Percentiles rank a stretch among this genome's conserved stretches.
Evolutionary conservation across 2,888 invertebrate species (phyloP).

Genomic region (Apodemia zela): DNA sequence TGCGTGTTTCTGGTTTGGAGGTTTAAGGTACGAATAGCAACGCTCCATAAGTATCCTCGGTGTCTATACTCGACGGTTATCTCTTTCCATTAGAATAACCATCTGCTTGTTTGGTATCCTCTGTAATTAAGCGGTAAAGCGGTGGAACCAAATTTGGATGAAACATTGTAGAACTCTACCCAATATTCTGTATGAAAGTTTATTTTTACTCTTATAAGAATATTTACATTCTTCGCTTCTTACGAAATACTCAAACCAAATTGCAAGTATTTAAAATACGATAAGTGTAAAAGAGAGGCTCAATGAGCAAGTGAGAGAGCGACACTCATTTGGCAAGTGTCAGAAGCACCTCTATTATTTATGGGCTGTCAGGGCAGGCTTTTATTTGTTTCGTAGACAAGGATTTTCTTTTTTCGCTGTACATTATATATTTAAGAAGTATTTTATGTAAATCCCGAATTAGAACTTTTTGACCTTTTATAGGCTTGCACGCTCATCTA

Average conservation of each 20-base stretch:
- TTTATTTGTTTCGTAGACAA: constrained; percentile 20
- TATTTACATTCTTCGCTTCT: too few relatives aligned
- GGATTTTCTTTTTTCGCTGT: constrained; percentile 13
- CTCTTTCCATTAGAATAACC: too few relatives aligned
- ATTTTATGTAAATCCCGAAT: neutral
- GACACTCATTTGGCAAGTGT: constrained; percentile 63
- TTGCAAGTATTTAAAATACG: neutral
- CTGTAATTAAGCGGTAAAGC: too few relatives aligned
- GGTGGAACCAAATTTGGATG: too few relatives aligned
- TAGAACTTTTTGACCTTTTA: constrained; percentile 5
- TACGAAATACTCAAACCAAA: neutral
- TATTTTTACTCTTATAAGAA: too few relatives aligned
- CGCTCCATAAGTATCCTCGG: too few relatives aligned
- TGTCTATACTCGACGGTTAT: too few relatives aligned
- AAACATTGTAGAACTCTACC: too few relatives aligned
- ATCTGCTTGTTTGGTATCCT: too few relatives aligned
- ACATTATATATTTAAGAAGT: constrained; percentile 5
- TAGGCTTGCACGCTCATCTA: neutral
- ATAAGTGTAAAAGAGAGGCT: neutral
- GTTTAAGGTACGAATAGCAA: too few relatives aligned
- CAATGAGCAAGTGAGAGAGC: constrained; percentile 17
- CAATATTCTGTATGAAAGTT: too few relatives aligned
- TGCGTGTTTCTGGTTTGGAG: too few relatives aligned
- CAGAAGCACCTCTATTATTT: constrained; percentile 65
- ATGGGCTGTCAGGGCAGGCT: constrained; percentile 37